Base-by-base conservation (phyloP, 2,888 invertebrate genomes). In the Mesoligia furuncula region DNA sequence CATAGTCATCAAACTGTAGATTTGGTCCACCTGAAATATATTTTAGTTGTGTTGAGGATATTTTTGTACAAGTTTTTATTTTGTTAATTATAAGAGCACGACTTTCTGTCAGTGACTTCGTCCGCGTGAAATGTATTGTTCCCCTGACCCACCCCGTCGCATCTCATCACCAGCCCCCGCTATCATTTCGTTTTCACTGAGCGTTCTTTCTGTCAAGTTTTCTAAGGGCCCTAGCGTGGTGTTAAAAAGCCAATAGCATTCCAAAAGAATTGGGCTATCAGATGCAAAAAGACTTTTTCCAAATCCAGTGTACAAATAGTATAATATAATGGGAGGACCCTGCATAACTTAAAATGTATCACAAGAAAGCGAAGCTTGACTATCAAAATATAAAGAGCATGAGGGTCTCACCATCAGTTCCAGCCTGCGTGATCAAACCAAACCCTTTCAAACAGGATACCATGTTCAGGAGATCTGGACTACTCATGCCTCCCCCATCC, bases 1-100 rank as follows among this genome's bases (percentile, higher is more conserved):
- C 83, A 72, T 87, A 90, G 17, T 94, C 92, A 80, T 94, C 90
- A 85, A 94, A 92, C 59, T 69, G 84, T 83, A 91, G 89, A 68
- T 76, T 81, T 61, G 81, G 75, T 73, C 64, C 88, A 90, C 64
- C 89, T 90, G 51, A n/a, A 86, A 84, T 31, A n/a, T 31, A 62
- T 68, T 54, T 36, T 24, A 51, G n/a, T 27, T 31, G 1, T 11
- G n/a, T n/a, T 59, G 24, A 27, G n/a, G 27, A 62, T 39, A 17
- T 36, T 54, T n/a, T 36, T 36, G 7, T 36, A n/a, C 3, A n/a
- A 67, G 27, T 24, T 24, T 24, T 8, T 24, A 1, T 67, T 31
- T 31, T 24, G 13, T 27, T 66, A 6, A 6, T 27, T 27, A 66
- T 7, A 27, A 45, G 20, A 11, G 42, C 27, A 9, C 11, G 24